These are phyloP conservation scores for Pteromalus puparum DNA, from an alignment of 1,140 invertebrate genomes.

Conservation along the genomic window DNA sequence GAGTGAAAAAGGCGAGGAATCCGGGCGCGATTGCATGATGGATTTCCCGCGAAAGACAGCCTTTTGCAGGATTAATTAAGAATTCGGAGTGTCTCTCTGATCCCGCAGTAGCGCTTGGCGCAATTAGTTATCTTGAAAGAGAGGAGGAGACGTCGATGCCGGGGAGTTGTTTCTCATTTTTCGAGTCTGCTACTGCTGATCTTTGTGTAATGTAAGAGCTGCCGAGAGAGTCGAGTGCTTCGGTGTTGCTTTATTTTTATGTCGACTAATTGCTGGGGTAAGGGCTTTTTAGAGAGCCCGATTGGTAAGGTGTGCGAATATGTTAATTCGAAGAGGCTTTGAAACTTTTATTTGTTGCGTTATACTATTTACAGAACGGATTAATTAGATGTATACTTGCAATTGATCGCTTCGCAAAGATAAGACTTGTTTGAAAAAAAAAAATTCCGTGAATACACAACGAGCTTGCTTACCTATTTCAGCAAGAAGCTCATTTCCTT, in stretches of 20 bases:
- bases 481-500: neutral
- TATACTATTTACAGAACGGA: too few relatives aligned
- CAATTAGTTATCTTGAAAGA: neutral
- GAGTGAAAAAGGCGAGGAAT: slow-evolving; percentile 35
- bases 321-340: neutral
- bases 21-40: neutral
- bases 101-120: neutral
- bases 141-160: neutral
- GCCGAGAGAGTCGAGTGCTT: neutral
- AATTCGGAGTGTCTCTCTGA: neutral
- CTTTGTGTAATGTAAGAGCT: slow-evolving; percentile 11
- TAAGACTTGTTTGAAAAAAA: too few relatives aligned
- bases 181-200: slow-evolving; percentile 12
- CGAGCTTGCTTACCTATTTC: neutral
- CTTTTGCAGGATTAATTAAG: slow-evolving; percentile 39
- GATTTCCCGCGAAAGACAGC: slow-evolving; percentile 1
- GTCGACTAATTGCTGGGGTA: neutral
- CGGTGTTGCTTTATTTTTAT: neutral
- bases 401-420: too few relatives aligned
- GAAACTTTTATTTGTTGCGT: too few relatives aligned
- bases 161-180: neutral
- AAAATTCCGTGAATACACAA: too few relatives aligned
- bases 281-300: neutral
- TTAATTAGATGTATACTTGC: too few relatives aligned
- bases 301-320: neutral